A percentile compares a stretch with the other conserved stretches of the same genome.
These are phyloP conservation scores for Drosophila pseudoananassae DNA, from an alignment of 1,140 invertebrate species.

Conservation along the genomic window DNA sequence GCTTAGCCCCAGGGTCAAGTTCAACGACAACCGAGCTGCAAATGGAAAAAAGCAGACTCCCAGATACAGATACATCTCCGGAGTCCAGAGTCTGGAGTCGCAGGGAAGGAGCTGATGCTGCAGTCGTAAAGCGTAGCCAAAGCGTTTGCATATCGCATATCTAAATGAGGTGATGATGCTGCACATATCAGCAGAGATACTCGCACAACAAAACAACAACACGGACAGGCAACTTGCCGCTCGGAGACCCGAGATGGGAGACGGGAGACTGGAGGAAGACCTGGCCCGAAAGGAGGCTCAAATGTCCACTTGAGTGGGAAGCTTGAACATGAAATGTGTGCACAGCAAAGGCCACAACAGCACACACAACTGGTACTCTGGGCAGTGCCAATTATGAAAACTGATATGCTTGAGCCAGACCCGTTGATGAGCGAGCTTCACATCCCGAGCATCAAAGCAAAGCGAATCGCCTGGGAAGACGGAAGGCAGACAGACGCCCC, in stretches of 20 bases:
- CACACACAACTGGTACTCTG: constrained; percentile 37
- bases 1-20: constrained; percentile 79
- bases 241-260: background rate
- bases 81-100: background rate
- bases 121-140: constrained; percentile 62
- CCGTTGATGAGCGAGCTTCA: constrained; percentile 79
- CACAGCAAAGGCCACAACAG: constrained; percentile 58
- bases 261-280: constrained; percentile 26
- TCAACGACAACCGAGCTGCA: constrained; percentile 55
- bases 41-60: constrained; percentile 29
- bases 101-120: constrained; percentile 17
- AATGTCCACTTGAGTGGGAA: constrained; percentile 81
- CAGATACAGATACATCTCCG: constrained; percentile 7
- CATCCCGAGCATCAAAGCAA: constrained; percentile 36
- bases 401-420: constrained; percentile 78
- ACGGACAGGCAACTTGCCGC: constrained; percentile 17
- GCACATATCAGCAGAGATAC: constrained; percentile 77
- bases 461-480: constrained; percentile 36
- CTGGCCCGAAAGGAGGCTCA: constrained; percentile 66
- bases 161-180: constrained; percentile 81
- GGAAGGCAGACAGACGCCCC: constrained; percentile 23
- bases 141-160: constrained; percentile 80
- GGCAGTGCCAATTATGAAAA: constrained; percentile 80
- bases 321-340: constrained; percentile 80
- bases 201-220: constrained; percentile 58